Evolutionary conservation across 2,888 invertebrate genomes (phyloP).

Genomic region (Harpalus rubripes): DNA sequence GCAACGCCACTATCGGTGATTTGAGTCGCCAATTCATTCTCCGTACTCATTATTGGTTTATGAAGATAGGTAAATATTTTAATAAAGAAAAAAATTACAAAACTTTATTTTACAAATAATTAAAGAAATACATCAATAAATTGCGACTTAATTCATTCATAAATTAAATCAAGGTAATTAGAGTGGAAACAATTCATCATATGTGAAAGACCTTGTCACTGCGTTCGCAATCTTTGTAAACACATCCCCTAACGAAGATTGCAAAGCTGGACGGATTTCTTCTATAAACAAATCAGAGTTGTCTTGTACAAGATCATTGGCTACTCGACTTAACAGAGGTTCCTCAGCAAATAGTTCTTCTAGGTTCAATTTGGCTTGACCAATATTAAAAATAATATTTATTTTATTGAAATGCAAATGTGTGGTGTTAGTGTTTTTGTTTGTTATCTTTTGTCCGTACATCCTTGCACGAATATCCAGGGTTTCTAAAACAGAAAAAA

Average conservation of each 20-base stretch:
- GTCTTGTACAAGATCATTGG: constrained; percentile 84
- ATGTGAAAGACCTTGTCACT: constrained; percentile 84
- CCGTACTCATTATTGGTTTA: too few relatives aligned
- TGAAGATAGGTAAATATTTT: too few relatives aligned
- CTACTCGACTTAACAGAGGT: constrained; percentile 82
- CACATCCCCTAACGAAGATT: constrained; percentile 82
- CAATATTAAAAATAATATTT: constrained; percentile 81
- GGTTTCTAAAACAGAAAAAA: constrained; percentile 79
- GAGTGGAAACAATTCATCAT: constrained; percentile 84
- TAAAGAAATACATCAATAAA: too few relatives aligned
- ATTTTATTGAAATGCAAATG: constrained; percentile 83
- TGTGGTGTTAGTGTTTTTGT: constrained; percentile 79
- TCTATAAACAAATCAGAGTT: constrained; percentile 84
- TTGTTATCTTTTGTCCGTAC: constrained; percentile 80
- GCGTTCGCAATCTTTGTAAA: constrained; percentile 86
- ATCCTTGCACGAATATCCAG: constrained; percentile 83
- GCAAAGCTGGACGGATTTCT: constrained; percentile 84
- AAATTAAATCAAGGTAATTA: neutral
- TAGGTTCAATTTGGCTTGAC: constrained; percentile 80
- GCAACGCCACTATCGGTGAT: too few relatives aligned
- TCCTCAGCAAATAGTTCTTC: constrained; percentile 85
- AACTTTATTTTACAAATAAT: too few relatives aligned
- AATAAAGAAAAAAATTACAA: too few relatives aligned
- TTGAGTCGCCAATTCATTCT: too few relatives aligned
- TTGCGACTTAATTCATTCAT: too few relatives aligned